Evolutionary conservation across 2,797 vertebrate genomes (phyloP).

Genomic region (Takifugu ocellatus): DNA sequence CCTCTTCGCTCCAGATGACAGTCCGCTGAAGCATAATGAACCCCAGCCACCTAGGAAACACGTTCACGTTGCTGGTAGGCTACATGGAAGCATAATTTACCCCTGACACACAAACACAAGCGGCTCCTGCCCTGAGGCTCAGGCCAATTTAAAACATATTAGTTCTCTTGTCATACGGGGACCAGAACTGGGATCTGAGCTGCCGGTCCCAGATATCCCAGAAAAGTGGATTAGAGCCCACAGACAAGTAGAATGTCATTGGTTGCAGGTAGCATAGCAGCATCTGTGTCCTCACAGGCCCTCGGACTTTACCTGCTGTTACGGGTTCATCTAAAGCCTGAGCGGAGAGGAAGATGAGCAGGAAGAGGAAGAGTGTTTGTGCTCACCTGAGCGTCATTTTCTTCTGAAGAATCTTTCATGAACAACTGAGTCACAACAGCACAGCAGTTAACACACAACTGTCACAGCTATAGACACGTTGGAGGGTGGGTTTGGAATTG

Average conservation of each 20-base stretch:
- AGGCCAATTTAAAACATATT: conserved; percentile 64
- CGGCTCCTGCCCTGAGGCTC: conserved; percentile 46
- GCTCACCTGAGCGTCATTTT: conserved; percentile 33
- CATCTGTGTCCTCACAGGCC: conserved; percentile 19
- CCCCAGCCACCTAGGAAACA: no score
- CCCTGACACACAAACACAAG: conserved; percentile 39
- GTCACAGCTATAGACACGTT: conserved; percentile 37
- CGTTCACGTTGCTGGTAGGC: not conserved
- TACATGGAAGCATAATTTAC: conserved; percentile 31
- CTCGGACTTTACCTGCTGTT: conserved; percentile 33
- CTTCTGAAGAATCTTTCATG: conserved; percentile 37
- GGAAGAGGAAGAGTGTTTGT: conserved; percentile 34
- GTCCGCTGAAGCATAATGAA: no score
- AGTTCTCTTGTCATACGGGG: conserved; percentile 45
- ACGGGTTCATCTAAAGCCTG: not conserved
- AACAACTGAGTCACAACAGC: conserved; percentile 37
- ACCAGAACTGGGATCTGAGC: conserved; percentile 43
- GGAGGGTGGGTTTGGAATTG: conserved; percentile 26
- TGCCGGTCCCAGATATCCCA: conserved; percentile 40
- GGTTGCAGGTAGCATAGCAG: conserved; percentile 1
- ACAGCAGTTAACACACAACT: conserved; percentile 42
- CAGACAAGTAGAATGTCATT: conserved; percentile 27
- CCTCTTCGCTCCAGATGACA: no score
- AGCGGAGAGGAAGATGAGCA: conserved; percentile 16
- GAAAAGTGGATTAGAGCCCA: conserved; percentile 54